Base-by-base conservation (phyloP, 2,113 vertebrate genomes). In the Pao palembangensis region DNA sequence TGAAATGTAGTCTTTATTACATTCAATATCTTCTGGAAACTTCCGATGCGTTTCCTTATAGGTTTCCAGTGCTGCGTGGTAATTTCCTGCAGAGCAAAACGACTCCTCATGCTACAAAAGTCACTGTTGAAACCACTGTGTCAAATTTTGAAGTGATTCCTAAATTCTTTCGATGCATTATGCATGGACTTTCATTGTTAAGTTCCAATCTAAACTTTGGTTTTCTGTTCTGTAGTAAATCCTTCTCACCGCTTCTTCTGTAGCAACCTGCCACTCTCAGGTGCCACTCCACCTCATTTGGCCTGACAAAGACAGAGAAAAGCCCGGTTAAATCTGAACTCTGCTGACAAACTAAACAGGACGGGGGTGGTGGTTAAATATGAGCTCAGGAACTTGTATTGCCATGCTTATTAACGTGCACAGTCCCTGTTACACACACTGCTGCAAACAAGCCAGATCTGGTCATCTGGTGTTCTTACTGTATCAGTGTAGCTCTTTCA, bases 11-110 rank as follows among this genome's bases (percentile, higher is more conserved):
- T 4, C 8, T 17, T 15, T 48, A 20, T 93, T 94, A 98, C 96
- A 98, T 91, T 99, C 96, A 43, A 92, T 86, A 49, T 96, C 97
- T 74, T 98, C 97, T 15, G 96, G 96, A 84, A 99, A 98, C 85
- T 90, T 96, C 81, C 87, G 90, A 73, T 98, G 94, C 85, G 97
- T 95, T 17, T 93, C 91, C 87, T 94, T 97, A 50, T 98, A 98
- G 2, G 94, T 98, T 75, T 98, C 94, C 74, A 98, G 88, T 52
- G 97, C 92, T 89, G 94, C 96, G 74, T 96, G 97, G 83, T 98
- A 98, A 87, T 98, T 98, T 85, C 97, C 96, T 98, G 78, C 47
- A 68, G 49, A 51, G 50, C 18, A 42, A n/a, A 57, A 55, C 50
- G 10, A 17, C 51, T 21, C 2, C 5, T 4, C 13, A 15, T 28